These are phyloP conservation scores for Fragum fragum DNA, from an alignment of 2,888 invertebrate species.

Conservation along the genomic window DNA sequence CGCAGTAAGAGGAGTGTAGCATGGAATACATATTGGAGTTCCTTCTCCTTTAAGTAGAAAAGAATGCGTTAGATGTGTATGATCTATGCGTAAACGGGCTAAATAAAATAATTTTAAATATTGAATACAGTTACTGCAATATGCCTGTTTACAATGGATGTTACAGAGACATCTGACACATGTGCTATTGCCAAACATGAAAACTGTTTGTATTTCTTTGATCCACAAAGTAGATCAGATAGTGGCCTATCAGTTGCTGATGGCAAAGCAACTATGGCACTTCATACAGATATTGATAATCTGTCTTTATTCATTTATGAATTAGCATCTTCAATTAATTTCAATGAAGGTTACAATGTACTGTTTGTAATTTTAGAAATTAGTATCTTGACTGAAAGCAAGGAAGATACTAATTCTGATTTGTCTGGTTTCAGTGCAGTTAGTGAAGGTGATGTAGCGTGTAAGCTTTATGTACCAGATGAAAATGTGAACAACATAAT, in stretches of 20 bases:
- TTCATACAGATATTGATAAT: background rate
- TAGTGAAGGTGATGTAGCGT: background rate
- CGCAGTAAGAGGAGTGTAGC: too few species aligned
- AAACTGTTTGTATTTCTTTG: constrained; percentile 6
- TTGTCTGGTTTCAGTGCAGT: constrained; percentile 3
- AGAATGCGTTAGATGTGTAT: too few species aligned
- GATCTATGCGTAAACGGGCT: too few species aligned
- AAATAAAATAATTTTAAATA: too few species aligned
- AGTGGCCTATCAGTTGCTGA: background rate
- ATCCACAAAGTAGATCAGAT: constrained; percentile 19
- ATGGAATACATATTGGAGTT: too few species aligned
- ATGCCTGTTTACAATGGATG: constrained; percentile 19
- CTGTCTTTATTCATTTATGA: background rate
- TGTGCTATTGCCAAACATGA: background rate
- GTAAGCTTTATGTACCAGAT: background rate
- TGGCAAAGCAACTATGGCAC: constrained; percentile 1
- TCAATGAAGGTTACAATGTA: background rate
- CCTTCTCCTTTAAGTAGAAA: too few species aligned
- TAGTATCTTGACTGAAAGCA: background rate
- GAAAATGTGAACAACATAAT: background rate
- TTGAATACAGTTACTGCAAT: too few species aligned
- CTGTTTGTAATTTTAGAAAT: constrained; percentile 8
- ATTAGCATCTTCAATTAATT: background rate
- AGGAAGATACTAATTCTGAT: background rate
- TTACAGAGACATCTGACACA: background rate